Percentiles rank a stretch among this genome's conserved stretches.
Conservation (phyloP, 2,797 vertebrate species). For the Pseudomugil tenellus region DNA sequence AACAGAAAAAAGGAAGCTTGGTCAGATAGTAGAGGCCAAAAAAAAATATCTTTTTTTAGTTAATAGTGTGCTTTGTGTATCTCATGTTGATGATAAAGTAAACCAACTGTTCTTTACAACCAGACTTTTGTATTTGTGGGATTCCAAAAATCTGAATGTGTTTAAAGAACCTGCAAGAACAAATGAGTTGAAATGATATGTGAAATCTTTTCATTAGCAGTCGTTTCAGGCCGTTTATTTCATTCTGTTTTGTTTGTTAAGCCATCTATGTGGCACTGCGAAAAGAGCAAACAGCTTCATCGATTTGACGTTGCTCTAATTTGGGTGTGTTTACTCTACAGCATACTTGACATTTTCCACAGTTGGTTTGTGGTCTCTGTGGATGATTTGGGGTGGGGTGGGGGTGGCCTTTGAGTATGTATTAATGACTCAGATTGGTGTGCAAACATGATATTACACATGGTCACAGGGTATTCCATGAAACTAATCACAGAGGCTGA, state of each 20-base stretch:
- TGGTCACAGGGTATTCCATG: background rate
- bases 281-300: conserved; percentile 41
- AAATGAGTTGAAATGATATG: background rate
- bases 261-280: conserved; percentile 27
- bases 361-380: conserved; percentile 40
- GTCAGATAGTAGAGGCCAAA: conserved; percentile 39
- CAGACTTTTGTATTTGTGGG: background rate
- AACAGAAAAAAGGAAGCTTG: conserved; percentile 47
- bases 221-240: conserved; percentile 19
- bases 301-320: conserved; percentile 66
- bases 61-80: conserved; percentile 13
- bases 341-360: conserved; percentile 64
- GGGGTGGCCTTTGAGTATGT: conserved; percentile 14
- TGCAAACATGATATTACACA: conserved; percentile 15
- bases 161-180: conserved; percentile 10
- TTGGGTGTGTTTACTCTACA: conserved; percentile 55
- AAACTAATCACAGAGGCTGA: conserved; percentile 9
- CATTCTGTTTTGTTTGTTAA: conserved; percentile 36
- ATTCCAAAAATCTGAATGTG: conserved; percentile 1
- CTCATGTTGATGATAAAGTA: background rate
- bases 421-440: conserved; percentile 35
- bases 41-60: conserved; percentile 5
- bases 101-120: background rate
- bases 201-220: background rate
- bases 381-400: conserved; percentile 18